Base-by-base conservation (phyloP, 2,888 invertebrate genomes). In the Furcula furcula region DNA sequence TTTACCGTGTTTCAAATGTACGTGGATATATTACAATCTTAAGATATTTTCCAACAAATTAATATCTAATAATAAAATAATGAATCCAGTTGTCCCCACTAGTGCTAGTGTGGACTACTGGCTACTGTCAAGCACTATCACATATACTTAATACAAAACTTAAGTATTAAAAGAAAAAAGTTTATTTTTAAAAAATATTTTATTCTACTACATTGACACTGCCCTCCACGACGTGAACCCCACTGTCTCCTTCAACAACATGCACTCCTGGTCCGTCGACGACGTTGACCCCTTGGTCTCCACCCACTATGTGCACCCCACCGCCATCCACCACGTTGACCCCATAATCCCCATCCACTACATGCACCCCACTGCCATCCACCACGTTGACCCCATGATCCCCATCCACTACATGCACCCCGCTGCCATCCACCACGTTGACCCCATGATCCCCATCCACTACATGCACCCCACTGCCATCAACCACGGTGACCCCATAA, bases 201-300 rank as follows among this genome's bases (percentile, higher is more conserved):
- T 46, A 34, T 2, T 44, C 45, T 0, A 34, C 40, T 7, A 46
- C 31, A 7, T 46, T 23, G 0, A 48, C 38, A 4, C 36, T 37
- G 4, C 31, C 37, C 3, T 35, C 25, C 4, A 13, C 5, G n/a
- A 61, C 43, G 3, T 55, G 43, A 3, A 56, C 45, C 0, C 36
- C 35, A 0, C 41, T 23, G 0, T 18, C 19, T 9, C 26, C 32
- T 4, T 19, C 25, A 7, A 19, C 32, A 1, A 32, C 19, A 20
- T 32, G 18, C 10, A 31, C 30, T 26, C 42, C 26, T 13, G 14
- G 14, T 14, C 26, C 26, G 9, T 26, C 26, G 3, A 23, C 23
- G 2, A 23, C 23, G n/a, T 23, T 26, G 12, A 16, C 31, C 7
- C 15, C 32, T 2, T 9, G 10, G 10, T 9, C 3, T 21, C 21